phyloP scores from a whole-genome alignment of 2,797 vertebrate genomes.

The Sciurus carolinensis region DNA sequence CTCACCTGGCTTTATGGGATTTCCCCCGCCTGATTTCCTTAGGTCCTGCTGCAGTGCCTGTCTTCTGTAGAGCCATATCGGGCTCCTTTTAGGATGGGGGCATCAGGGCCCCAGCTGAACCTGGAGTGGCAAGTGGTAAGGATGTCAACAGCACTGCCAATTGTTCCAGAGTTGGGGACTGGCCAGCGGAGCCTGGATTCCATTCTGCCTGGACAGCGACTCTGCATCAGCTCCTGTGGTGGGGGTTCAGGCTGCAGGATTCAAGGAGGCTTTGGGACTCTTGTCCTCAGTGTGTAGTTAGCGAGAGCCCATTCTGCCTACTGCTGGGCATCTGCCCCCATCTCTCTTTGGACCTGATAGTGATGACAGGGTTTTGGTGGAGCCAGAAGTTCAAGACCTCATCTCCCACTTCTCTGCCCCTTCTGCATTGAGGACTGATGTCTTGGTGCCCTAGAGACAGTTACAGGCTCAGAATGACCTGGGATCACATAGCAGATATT shows the following conservation, averaged over 20 bases:
- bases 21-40: neutral
- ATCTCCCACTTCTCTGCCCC: neutral
- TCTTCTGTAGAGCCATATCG: neutral
- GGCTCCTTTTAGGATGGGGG: neutral
- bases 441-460: neutral
- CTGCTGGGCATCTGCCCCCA: neutral
- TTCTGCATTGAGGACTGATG: neutral
- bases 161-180: conserved; percentile 36
- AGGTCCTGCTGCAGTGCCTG: neutral
- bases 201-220: conserved; percentile 69
- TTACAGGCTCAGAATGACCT: conserved; percentile 39
- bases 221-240: neutral
- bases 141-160: neutral
- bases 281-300: neutral
- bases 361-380: conserved; percentile 61
- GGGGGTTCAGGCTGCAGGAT: neutral
- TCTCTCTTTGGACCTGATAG: conserved; percentile 17
- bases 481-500: conserved; percentile 14
- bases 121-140: conserved; percentile 50
- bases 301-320: neutral
- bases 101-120: conserved; percentile 4
- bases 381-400: neutral
- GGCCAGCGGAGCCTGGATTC: conserved; percentile 56
- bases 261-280: conserved; percentile 48
- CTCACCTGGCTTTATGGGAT: neutral